Conservation (phyloP, 2,888 invertebrate genomes). For the Bibio marci region DNA sequence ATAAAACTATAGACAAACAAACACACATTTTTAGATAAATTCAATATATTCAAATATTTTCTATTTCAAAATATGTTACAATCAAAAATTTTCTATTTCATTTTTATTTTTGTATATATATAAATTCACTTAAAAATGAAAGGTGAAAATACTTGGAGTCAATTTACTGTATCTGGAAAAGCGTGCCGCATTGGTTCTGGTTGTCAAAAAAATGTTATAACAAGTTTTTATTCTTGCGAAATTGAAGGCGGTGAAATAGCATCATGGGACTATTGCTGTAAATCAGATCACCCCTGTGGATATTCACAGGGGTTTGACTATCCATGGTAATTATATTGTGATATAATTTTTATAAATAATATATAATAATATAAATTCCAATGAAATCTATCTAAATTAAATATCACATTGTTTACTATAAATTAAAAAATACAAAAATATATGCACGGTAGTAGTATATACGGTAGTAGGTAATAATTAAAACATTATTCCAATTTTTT, state of each 20-base stretch:
- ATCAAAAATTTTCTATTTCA: too few species aligned
- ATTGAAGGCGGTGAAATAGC: slow-evolving; percentile 51
- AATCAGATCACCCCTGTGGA: slow-evolving; percentile 66
- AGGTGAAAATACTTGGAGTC: slow-evolving; percentile 43
- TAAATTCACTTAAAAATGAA: too few species aligned
- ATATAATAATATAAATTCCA: neutral
- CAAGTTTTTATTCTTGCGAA: slow-evolving; percentile 74
- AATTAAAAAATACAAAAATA: too few species aligned
- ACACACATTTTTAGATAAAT: neutral
- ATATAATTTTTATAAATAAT: neutral
- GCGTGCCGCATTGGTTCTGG: slow-evolving; percentile 52
- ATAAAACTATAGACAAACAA: neutral
- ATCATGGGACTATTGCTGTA: slow-evolving; percentile 76
- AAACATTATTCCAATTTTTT: neutral
- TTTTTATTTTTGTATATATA: too few species aligned
- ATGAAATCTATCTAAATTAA: too few species aligned
- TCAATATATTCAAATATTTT: slow-evolving; percentile 4
- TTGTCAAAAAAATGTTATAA: slow-evolving; percentile 55
- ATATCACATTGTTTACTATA: too few species aligned
- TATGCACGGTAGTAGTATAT: too few species aligned
- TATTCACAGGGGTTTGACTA: slow-evolving; percentile 66
- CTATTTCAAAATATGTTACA: slow-evolving; percentile 7
- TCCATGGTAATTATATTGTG: slow-evolving; percentile 44
- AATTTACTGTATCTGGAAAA: slow-evolving; percentile 66
- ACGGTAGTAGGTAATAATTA: neutral